These are phyloP conservation scores for Oikopleura dioica DNA, from an alignment of 23 tunicate species.

Conservation along the genomic window DNA sequence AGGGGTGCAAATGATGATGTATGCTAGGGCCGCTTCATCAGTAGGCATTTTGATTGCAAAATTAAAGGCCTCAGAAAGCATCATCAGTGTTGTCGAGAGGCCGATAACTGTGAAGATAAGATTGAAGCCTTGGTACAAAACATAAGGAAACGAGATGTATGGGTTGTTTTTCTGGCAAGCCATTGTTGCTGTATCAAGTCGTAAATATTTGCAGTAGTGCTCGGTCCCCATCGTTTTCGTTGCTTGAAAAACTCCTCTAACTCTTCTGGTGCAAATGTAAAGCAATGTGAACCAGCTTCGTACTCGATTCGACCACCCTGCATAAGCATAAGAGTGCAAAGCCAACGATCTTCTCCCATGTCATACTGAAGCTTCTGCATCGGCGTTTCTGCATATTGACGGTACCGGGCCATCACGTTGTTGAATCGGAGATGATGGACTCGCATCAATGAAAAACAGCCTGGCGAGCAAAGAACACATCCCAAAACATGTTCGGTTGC, in stretches of 20 bases:
- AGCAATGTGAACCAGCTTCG: slow-evolving; percentile 85
- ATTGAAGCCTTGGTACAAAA: slow-evolving; percentile 39
- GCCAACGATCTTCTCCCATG: slow-evolving; percentile 92
- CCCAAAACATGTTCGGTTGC: slow-evolving; percentile 96
- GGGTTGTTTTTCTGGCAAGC: slow-evolving; percentile 56
- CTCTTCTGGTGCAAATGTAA: slow-evolving; percentile 95
- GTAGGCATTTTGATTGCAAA: neutral
- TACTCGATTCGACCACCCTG: slow-evolving; percentile 97
- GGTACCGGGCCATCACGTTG: slow-evolving; percentile 48
- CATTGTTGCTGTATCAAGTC: slow-evolving; percentile 56
- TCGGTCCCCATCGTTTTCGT: slow-evolving; percentile 95
- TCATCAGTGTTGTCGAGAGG: neutral
- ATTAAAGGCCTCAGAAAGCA: neutral
- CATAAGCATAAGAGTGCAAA: slow-evolving; percentile 59
- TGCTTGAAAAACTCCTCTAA: slow-evolving; percentile 96
- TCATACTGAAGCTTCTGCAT: too few species aligned
- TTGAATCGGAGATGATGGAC: slow-evolving; percentile 41
- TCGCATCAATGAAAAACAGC: slow-evolving; percentile 79
- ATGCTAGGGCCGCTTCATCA: slow-evolving; percentile 1
- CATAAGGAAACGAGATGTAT: slow-evolving; percentile 74
- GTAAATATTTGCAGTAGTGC: slow-evolving; percentile 90
- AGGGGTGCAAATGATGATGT: neutral
- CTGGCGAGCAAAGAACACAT: slow-evolving; percentile 92
- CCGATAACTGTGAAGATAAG: neutral
- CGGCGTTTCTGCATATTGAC: slow-evolving; percentile 3